phyloP scores from a whole-genome alignment of 2,797 vertebrate genomes.

The Novumbra hubbsi region DNA sequence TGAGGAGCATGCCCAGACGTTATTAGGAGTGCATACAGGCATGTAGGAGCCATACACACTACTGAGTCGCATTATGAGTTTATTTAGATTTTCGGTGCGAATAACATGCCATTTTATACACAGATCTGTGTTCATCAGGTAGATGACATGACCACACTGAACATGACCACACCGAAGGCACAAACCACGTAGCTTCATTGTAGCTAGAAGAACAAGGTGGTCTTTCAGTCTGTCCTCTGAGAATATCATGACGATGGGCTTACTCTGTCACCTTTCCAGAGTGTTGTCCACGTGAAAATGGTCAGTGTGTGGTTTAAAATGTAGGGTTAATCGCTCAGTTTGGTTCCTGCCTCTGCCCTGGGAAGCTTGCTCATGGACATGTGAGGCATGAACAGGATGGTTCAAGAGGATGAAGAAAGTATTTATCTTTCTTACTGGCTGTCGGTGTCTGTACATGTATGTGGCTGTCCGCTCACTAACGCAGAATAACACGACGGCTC shows the following conservation, averaged over 20 bases:
- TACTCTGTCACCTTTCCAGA: neutral
- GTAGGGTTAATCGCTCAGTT: neutral
- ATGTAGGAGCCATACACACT: no score
- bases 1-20: no score
- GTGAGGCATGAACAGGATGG: neutral
- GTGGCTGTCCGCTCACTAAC: neutral
- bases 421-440: neutral
- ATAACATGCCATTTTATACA: no score
- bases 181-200: no score
- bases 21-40: no score
- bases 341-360: neutral
- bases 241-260: neutral
- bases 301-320: neutral
- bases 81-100: no score
- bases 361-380: neutral
- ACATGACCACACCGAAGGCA: no score
- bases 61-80: no score
- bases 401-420: neutral
- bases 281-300: neutral
- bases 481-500: conserved; percentile 31
- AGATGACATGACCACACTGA: no score
- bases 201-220: no score
- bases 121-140: no score
- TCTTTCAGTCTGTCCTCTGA: no score
- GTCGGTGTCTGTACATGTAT: neutral